phyloP scores from a whole-genome alignment of 2,113 vertebrate genomes.

The Silurus glanis region DNA sequence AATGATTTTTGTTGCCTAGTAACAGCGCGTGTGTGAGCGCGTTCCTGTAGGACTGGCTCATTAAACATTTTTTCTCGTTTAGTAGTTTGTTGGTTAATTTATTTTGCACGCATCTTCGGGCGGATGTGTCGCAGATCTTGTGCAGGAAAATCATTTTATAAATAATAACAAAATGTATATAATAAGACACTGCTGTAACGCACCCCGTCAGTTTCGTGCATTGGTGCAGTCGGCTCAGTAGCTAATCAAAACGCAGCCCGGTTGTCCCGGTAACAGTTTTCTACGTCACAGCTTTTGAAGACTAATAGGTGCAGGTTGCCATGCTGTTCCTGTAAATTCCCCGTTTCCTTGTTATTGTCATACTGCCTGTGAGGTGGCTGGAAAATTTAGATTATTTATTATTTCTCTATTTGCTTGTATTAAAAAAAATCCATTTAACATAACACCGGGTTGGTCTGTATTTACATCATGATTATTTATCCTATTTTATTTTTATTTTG shows the following conservation, averaged over 20 bases:
- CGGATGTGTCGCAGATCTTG: no score
- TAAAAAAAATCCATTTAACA: background rate
- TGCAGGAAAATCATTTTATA: no score
- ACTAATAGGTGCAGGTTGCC: background rate
- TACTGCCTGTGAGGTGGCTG: background rate
- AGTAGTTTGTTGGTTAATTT: background rate
- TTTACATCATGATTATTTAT: background rate
- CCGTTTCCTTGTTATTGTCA: background rate
- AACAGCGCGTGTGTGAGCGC: background rate
- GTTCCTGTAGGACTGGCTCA: background rate
- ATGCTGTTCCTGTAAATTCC: background rate
- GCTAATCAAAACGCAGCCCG: conserved; percentile 14
- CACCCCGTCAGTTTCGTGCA: no score
- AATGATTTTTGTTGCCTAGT: background rate
- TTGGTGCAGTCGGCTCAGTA: background rate
- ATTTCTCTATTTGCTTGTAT: background rate
- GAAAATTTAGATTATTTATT: no score
- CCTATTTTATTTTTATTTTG: background rate
- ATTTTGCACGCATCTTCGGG: background rate
- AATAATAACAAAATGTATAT: no score
- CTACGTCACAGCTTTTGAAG: conserved; percentile 46
- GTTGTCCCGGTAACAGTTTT: conserved; percentile 57
- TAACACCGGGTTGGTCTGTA: background rate
- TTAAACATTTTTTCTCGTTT: background rate
- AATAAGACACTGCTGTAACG: no score